Conservation (phyloP, 35 echinoderm and acorn worm species). For the Acanthaster planci region DNA sequence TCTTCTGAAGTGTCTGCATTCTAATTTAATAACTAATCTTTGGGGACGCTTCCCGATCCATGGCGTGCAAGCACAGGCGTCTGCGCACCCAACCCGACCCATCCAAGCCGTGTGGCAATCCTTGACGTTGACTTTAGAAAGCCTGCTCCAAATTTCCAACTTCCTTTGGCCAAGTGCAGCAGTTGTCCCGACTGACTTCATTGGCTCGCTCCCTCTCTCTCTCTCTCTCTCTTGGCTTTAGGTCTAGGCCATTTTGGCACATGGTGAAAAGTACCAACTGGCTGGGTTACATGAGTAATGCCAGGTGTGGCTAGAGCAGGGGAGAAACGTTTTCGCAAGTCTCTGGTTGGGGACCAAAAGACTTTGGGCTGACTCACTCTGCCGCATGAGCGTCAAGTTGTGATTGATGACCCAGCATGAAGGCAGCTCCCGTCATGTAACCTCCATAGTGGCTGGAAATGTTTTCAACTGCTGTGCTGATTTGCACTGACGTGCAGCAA, state of each 20-base stretch:
- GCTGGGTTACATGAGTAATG: neutral
- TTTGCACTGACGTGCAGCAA: too few species aligned
- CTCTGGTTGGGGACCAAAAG: neutral
- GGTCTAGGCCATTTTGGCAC: too few species aligned
- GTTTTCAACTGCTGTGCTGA: too few species aligned
- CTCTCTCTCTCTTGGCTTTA: too few species aligned
- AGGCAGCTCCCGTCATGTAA: too few species aligned
- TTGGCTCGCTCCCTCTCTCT: neutral
- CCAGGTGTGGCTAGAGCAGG: neutral
- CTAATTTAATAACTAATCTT: slow-evolving; percentile 13
- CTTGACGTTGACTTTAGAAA: slow-evolving; percentile 22
- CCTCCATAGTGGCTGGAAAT: too few species aligned
- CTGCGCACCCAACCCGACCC: slow-evolving; percentile 11
- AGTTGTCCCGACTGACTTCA: slow-evolving; percentile 4
- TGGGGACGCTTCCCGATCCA: neutral
- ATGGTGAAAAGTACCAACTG: too few species aligned
- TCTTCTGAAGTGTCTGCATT: neutral
- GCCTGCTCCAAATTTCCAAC: slow-evolving; percentile 21
- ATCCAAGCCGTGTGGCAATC: neutral
- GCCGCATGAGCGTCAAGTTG: neutral
- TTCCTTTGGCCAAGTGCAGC: neutral
- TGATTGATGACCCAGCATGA: slow-evolving; percentile 1
- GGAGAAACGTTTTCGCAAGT: neutral
- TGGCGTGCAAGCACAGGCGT: slow-evolving; percentile 8
- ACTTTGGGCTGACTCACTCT: neutral